These are phyloP conservation scores for Andricus quercusramuli DNA, from an alignment of 2,888 invertebrate species.

Conservation along the genomic window DNA sequence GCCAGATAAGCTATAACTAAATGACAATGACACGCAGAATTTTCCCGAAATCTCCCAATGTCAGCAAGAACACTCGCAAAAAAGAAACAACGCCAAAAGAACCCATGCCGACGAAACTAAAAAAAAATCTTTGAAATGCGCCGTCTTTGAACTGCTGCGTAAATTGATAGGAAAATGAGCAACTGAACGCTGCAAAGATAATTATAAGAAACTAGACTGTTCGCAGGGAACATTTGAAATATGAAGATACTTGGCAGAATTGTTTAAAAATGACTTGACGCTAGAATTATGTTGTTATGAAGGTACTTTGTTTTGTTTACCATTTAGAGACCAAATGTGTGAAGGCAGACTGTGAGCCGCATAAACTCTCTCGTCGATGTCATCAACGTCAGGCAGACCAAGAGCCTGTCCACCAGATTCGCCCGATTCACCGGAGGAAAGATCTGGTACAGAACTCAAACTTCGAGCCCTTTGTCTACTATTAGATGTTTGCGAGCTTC, in stretches of 20 bases:
- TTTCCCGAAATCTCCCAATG: neutral
- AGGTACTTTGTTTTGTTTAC: constrained; percentile 80
- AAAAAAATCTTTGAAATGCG: constrained; percentile 24
- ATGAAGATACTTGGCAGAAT: no score
- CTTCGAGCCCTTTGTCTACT: constrained; percentile 89
- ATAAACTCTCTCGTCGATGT: constrained; percentile 86
- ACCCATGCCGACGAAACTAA: neutral
- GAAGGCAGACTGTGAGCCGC: constrained; percentile 94
- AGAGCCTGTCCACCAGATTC: constrained; percentile 84
- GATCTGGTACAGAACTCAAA: constrained; percentile 90
- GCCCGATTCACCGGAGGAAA: constrained; percentile 81
- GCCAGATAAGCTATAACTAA: neutral
- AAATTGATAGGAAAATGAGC: neutral
- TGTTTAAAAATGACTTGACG: neutral
- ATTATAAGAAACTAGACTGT: no score
- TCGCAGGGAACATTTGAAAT: no score
- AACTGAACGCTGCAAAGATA: no score
- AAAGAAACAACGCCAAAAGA: neutral
- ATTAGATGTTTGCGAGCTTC: constrained; percentile 72
- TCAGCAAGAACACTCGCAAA: neutral
- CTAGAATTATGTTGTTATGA: neutral
- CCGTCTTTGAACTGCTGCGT: neutral
- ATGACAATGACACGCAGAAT: neutral
- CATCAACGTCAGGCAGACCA: constrained; percentile 85
- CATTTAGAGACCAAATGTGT: constrained; percentile 95